These are phyloP conservation scores for Zelostemma sp. DNA, from an alignment of 1,140 invertebrate genomes.

Conservation along the genomic window DNA sequence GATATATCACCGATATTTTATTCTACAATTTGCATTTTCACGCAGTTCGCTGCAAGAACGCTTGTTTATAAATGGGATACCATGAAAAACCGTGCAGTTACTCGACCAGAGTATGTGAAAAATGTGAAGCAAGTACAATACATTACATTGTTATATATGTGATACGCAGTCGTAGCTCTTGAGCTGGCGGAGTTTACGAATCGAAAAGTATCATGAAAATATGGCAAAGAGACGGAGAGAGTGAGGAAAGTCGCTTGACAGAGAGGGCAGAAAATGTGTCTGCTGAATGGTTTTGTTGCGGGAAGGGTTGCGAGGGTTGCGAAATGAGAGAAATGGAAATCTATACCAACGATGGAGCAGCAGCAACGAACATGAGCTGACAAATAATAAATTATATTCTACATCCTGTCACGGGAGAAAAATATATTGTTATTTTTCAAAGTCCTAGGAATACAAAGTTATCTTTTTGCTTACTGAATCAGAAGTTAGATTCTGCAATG, in stretches of 20 bases:
- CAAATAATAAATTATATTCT: slow-evolving; percentile 41
- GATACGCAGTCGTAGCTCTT: not conserved
- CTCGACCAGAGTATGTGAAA: not conserved
- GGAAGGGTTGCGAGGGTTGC: slow-evolving; percentile 5
- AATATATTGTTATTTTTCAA: slow-evolving; percentile 29
- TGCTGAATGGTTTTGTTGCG: slow-evolving; percentile 8
- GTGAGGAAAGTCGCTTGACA: slow-evolving; percentile 6
- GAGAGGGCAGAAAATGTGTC: slow-evolving; percentile 16
- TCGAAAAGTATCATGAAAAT: slow-evolving; percentile 12
- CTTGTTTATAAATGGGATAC: not conserved
- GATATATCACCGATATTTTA: slow-evolving; percentile 6
- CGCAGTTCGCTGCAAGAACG: not conserved
- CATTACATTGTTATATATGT: slow-evolving; percentile 5
- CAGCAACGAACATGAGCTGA: slow-evolving; percentile 14
- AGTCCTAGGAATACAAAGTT: slow-evolving; percentile 30
- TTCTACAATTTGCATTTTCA: not conserved
- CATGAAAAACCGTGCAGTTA: not conserved
- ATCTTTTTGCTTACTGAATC: not conserved
- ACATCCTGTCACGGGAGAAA: slow-evolving; percentile 23
- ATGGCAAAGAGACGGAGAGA: slow-evolving; percentile 1
- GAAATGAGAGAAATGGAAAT: slow-evolving; percentile 19
- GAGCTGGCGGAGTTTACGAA: slow-evolving; percentile 3
- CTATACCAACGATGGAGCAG: slow-evolving; percentile 8
- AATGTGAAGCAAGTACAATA: not conserved
- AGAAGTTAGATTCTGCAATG: not conserved